Evolutionary conservation across 2,888 invertebrate species (phyloP).

Genomic region (Philereme vetulata): DNA sequence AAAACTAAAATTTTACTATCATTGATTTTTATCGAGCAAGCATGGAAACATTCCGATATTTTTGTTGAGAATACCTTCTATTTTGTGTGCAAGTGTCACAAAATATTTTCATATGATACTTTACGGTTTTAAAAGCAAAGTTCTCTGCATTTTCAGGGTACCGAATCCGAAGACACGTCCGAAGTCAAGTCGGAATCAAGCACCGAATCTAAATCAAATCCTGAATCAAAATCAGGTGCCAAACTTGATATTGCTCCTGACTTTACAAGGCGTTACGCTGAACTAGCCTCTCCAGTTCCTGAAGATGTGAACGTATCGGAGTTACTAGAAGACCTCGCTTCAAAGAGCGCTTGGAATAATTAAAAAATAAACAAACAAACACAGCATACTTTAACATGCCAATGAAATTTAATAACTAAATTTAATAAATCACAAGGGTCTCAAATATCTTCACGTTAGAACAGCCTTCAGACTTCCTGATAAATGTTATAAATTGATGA

Average conservation of each 20-base stretch:
- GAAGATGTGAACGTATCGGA: constrained; percentile 53
- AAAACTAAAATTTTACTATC: too few species aligned
- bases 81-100: too few species aligned
- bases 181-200: not conserved
- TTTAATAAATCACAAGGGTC: not conserved
- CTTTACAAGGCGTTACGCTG: constrained; percentile 62
- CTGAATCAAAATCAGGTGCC: not conserved
- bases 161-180: too few species aligned
- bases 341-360: constrained; percentile 10
- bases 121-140: too few species aligned
- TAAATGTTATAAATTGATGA: constrained; percentile 4
- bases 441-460: not conserved
- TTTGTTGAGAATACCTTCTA: too few species aligned
- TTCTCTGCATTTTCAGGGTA: too few species aligned
- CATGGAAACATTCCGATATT: too few species aligned
- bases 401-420: too few species aligned
- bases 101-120: too few species aligned
- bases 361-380: not conserved
- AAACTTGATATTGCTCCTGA: constrained; percentile 36
- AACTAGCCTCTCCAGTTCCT: constrained; percentile 63
- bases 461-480: not conserved
- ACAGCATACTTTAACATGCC: too few species aligned
- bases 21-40: too few species aligned
- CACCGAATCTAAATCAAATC: constrained; percentile 2
- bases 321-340: constrained; percentile 48